Evolutionary conservation across 2,888 invertebrate species (phyloP).

Genomic region (Nemapogon koenigi): DNA sequence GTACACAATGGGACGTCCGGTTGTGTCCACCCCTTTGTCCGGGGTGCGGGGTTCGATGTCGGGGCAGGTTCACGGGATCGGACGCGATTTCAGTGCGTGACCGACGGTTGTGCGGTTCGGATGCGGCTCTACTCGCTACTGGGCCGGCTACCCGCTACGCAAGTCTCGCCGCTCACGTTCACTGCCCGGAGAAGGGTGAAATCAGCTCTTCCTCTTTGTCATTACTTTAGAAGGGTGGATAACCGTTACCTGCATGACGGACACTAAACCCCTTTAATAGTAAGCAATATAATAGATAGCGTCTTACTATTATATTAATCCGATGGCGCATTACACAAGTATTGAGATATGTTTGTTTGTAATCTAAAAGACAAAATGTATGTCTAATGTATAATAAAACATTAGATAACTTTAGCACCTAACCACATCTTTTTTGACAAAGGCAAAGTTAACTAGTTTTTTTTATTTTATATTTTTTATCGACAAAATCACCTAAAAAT

Average conservation of each 20-base stretch:
- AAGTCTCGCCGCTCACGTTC: constrained; percentile 27
- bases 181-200: constrained; percentile 54
- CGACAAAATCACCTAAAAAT: too few relatives aligned
- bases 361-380: too few relatives aligned
- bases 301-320: too few relatives aligned
- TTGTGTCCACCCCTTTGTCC: constrained; percentile 25
- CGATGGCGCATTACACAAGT: too few relatives aligned
- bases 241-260: constrained; percentile 21
- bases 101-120: constrained; percentile 51
- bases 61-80: constrained; percentile 27
- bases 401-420: too few relatives aligned
- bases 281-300: not conserved
- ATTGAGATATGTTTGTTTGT: too few relatives aligned
- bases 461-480: too few relatives aligned
- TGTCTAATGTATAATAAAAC: too few relatives aligned
- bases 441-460: too few relatives aligned
- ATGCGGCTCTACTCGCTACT: constrained; percentile 53
- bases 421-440: too few relatives aligned
- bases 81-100: constrained; percentile 24
- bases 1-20: constrained; percentile 45
- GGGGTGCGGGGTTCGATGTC: constrained; percentile 25
- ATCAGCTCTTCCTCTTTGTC: constrained; percentile 48
- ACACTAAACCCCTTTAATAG: not conserved
- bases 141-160: constrained; percentile 32
- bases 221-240: constrained; percentile 38